Conservation (phyloP, 1,140 invertebrate species). For the Homalodisca vitripennis region DNA sequence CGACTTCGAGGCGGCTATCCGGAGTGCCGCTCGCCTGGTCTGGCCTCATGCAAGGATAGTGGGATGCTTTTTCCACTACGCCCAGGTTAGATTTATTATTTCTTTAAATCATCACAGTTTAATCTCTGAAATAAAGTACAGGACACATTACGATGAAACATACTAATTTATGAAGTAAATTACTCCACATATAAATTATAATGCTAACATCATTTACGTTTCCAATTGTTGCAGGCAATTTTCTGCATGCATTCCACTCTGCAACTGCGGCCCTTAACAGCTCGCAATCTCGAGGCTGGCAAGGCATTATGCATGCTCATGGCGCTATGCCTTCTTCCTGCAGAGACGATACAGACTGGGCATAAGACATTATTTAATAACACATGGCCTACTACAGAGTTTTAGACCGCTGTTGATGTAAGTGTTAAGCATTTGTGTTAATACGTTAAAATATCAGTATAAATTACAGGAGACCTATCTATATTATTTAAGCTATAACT, state of each 20-base stretch:
- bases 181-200: not conserved
- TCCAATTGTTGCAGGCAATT: not conserved
- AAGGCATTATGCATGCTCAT: not conserved
- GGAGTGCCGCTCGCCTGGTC: not conserved
- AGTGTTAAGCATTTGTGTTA: not conserved
- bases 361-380: not conserved
- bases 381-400: not conserved
- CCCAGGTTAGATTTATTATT: not conserved
- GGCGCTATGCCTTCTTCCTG: not conserved
- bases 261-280: not conserved
- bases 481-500: not conserved
- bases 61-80: conserved; percentile 4
- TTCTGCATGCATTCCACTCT: not conserved
- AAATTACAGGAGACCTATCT: no score
- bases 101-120: no score
- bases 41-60: not conserved
- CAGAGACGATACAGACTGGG: not conserved
- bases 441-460: no score
- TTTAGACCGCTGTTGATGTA: not conserved
- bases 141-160: not conserved
- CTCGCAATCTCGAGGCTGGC: not conserved
- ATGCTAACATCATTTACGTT: not conserved
- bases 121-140: no score
- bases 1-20: no score
- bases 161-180: not conserved